phyloP scores from a whole-genome alignment of 2,888 invertebrate genomes.

The Tenthredo livida region DNA sequence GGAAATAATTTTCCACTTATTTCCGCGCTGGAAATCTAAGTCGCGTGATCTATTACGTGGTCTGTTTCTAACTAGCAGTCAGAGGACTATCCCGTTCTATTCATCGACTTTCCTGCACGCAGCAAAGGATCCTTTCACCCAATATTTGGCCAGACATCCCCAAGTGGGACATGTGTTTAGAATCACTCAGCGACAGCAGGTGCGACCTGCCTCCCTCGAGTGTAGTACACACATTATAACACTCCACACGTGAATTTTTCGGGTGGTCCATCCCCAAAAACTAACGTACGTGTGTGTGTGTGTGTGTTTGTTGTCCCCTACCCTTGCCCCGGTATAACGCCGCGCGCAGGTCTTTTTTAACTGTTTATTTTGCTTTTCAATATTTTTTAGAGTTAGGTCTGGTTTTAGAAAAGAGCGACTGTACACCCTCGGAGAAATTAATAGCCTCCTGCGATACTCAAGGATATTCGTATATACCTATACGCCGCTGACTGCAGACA shows the following conservation, averaged over 20 bases:
- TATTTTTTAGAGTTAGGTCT: constrained; percentile 39
- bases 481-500: not conserved
- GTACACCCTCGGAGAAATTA: not conserved
- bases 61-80: not conserved
- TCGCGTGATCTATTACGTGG: not conserved
- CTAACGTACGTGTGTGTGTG: not conserved
- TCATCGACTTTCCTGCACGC: constrained; percentile 8
- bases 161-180: constrained; percentile 54
- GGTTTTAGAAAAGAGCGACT: constrained; percentile 27
- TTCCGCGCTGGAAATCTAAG: not conserved
- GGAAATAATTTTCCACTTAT: not conserved
- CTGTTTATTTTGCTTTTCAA: constrained; percentile 48
- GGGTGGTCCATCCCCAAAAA: constrained; percentile 38
- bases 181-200: constrained; percentile 55
- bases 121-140: constrained; percentile 45
- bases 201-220: constrained; percentile 55
- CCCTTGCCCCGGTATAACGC: not conserved
- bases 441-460: not conserved
- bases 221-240: constrained; percentile 55
- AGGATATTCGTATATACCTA: not conserved
- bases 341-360: not conserved
- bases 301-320: constrained; percentile 45
- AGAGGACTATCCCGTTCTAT: not conserved
- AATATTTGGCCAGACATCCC: constrained; percentile 53
- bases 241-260: constrained; percentile 52